Conservation (phyloP, 2,797 vertebrate genomes). For the Momotus momota region DNA sequence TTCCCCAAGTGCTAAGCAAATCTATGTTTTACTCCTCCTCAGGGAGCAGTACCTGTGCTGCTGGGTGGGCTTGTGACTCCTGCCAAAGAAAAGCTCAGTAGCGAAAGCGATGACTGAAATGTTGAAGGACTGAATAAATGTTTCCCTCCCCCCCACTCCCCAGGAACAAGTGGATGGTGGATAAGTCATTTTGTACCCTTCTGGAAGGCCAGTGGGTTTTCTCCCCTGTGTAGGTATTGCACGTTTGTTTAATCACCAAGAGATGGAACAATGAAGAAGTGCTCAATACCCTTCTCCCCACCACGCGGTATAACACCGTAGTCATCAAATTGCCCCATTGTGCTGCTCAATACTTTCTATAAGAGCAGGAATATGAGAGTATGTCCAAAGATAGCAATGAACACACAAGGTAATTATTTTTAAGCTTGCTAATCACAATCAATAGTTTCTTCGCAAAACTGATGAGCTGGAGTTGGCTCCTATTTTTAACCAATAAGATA, state of each 20-base stretch:
- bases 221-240: background rate
- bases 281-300: background rate
- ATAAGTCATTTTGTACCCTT: background rate
- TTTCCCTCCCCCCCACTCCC: too few species aligned
- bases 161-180: background rate
- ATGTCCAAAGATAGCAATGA: slow-evolving; percentile 72
- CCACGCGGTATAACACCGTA: slow-evolving; percentile 18
- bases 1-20: background rate
- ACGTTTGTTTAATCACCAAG: background rate
- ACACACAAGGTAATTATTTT: slow-evolving; percentile 73
- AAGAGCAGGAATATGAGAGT: slow-evolving; percentile 64
- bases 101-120: background rate
- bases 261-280: slow-evolving; percentile 36
- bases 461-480: slow-evolving; percentile 71
- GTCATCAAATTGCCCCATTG: slow-evolving; percentile 17
- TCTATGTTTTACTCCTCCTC: background rate
- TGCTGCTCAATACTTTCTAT: slow-evolving; percentile 50
- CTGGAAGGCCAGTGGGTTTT: background rate
- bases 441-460: slow-evolving; percentile 73
- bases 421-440: slow-evolving; percentile 75
- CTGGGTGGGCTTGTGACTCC: background rate
- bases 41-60: background rate
- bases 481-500: slow-evolving; percentile 71
- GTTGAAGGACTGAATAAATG: background rate
- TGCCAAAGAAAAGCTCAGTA: background rate